Base-by-base conservation (phyloP, 2,888 invertebrate genomes). In the Entomobrya proxima region DNA sequence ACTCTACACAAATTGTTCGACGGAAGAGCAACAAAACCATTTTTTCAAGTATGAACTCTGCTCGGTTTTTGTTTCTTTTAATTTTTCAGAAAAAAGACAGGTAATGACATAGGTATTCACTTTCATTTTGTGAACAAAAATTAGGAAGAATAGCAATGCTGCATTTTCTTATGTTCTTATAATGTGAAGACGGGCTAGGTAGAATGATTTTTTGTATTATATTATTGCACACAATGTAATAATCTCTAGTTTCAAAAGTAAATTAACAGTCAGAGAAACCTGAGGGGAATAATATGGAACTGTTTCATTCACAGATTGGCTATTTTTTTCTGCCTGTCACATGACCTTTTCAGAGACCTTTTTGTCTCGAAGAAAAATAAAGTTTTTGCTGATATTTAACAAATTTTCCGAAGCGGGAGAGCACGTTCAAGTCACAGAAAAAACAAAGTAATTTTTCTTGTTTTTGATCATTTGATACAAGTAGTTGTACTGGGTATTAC, bases 51-150 rank as follows among this genome's bases (percentile, higher is more conserved):
- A 35, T 50, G 35, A 52, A 32, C 52, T 55, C 18, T 50, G 11
- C 30, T 52, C n/a, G n/a, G n/a, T n/a, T n/a, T n/a, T n/a, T n/a
- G n/a, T n/a, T n/a, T n/a, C 18, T 7, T 32, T 35, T 35, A 1
- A 21, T 52, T 55, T 75, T 21, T 74, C 0, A 37, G 24, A 18
- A 35, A 69, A 15, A 27, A 52, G 21, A 52, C 21, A 52, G 52
- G 52, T 75, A 75, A 75, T 75, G 75, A 75, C 75, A 75, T 52
- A 75, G 75, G 75, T 32, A 75, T 55, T 35, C 52, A 52, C 75
- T 75, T 50, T 75, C 75, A 52, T 75, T 72, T 27, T 52, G 50
- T 18, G 40, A 24, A 67, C 18, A 24, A 35, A 67, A 69, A 69
- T 69, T 3, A 69, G 44, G 15, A 67, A 40, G 67, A 67, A 40